phyloP scores from a whole-genome alignment of 1,140 invertebrate species.

The Trachymyrmex cornetzi region DNA sequence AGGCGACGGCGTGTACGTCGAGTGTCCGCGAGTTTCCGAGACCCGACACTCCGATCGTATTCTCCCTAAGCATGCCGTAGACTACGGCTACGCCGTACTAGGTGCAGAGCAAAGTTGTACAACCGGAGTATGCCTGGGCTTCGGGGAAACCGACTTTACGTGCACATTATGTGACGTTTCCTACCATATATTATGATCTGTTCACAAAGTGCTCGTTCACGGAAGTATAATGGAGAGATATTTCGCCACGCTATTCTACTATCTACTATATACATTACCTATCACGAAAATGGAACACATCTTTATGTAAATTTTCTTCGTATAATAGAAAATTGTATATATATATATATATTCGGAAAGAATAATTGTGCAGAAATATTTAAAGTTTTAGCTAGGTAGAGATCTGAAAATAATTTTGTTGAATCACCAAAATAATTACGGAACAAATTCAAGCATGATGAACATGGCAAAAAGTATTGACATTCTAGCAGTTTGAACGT shows the following conservation, averaged over 20 bases:
- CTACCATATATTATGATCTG: conserved; percentile 7
- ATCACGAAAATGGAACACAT: not conserved
- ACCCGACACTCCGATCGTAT: conserved; percentile 71
- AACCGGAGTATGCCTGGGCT: conserved; percentile 22
- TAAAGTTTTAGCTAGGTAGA: too few species aligned
- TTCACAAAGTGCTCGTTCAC: conserved; percentile 30
- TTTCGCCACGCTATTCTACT: not conserved
- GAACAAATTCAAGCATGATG: too few species aligned
- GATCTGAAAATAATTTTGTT: too few species aligned
- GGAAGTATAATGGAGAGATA: conserved; percentile 21
- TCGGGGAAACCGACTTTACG: conserved; percentile 36
- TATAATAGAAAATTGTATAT: not conserved
- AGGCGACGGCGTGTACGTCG: conserved; percentile 65
- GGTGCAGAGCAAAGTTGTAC: conserved; percentile 17
- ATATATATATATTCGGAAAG: not conserved
- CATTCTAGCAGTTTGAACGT: too few species aligned
- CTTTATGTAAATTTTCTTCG: not conserved
- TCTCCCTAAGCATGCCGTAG: conserved; percentile 28
- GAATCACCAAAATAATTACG: too few species aligned
- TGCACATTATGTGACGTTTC: conserved; percentile 38
- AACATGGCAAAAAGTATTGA: too few species aligned
- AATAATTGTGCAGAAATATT: too few species aligned
- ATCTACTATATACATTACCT: conserved; percentile 2
- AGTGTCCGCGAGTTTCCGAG: conserved; percentile 74
- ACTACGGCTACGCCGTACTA: conserved; percentile 18